Percentiles rank a stretch among this genome's conserved stretches.
These are phyloP conservation scores for Progne subis DNA, from an alignment of 2,113 vertebrate species.

Conservation along the genomic window DNA sequence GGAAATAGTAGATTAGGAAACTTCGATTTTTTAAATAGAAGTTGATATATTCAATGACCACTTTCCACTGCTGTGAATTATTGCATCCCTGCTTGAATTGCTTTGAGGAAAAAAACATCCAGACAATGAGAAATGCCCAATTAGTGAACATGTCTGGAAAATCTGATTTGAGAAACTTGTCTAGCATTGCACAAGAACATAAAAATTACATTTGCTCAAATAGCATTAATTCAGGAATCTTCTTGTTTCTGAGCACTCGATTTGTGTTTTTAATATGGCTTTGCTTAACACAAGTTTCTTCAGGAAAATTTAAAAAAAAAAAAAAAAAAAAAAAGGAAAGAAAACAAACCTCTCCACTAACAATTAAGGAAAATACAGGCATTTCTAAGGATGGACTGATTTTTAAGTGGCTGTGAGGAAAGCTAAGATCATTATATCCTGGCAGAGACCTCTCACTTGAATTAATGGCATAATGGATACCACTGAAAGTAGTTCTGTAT, in stretches of 20 bases:
- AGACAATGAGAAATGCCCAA: neutral
- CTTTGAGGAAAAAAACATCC: neutral
- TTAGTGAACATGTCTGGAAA: conserved; percentile 42
- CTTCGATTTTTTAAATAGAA: neutral
- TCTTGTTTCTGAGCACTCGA: neutral
- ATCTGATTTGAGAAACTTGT: conserved; percentile 35
- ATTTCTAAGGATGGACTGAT: neutral
- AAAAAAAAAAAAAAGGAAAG: neutral
- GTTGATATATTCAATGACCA: neutral
- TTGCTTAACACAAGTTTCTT: neutral
- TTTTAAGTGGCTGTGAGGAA: neutral
- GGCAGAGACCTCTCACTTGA: neutral
- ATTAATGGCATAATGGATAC: neutral
- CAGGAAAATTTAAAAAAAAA: neutral
- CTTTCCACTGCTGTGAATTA: neutral
- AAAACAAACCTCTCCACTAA: neutral
- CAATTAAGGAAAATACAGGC: neutral
- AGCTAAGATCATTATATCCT: neutral
- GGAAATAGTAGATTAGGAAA: neutral
- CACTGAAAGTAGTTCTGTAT: neutral
- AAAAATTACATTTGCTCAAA: conserved; percentile 5
- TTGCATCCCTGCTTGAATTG: neutral
- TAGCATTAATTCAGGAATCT: neutral
- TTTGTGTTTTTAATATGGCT: neutral
- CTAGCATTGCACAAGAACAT: conserved; percentile 4